These are phyloP conservation scores for Tetramorium simillimum DNA, from an alignment of 1,140 invertebrate genomes.

Conservation along the genomic window DNA sequence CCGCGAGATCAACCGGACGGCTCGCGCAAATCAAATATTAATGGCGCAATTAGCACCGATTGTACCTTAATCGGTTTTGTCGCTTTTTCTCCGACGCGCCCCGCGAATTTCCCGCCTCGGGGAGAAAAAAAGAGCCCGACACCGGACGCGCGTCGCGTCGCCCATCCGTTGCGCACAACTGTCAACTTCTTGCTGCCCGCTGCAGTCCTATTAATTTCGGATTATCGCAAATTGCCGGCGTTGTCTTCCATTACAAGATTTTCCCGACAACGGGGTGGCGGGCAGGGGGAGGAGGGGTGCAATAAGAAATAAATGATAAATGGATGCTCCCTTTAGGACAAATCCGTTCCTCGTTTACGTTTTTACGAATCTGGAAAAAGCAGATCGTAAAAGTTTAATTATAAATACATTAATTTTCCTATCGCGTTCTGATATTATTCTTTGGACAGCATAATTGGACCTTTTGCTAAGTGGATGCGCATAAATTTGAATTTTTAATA, in stretches of 20 bases:
- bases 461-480: background rate
- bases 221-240: constrained; percentile 72
- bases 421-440: background rate
- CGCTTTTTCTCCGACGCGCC: constrained; percentile 58
- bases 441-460: background rate
- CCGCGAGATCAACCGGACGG: background rate
- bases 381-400: constrained; percentile 15
- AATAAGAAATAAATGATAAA: constrained; percentile 48
- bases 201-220: constrained; percentile 76
- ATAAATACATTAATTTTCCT: background rate
- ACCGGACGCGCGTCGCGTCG: constrained; percentile 37
- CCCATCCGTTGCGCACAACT: constrained; percentile 47
- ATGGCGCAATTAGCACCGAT: constrained; percentile 82
- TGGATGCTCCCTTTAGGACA: constrained; percentile 3
- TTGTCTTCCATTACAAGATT: constrained; percentile 35
- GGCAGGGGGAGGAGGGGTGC: background rate
- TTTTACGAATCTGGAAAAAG: background rate
- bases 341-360: constrained; percentile 14
- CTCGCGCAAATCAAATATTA: constrained; percentile 81
- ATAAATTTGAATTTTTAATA: constrained; percentile 24
- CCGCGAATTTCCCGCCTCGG: constrained; percentile 56
- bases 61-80: constrained; percentile 80
- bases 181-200: constrained; percentile 74
- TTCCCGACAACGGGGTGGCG: background rate
- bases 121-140: background rate